phyloP scores from a whole-genome alignment of 2,797 vertebrate species.

The Sebastes wilsoni region DNA sequence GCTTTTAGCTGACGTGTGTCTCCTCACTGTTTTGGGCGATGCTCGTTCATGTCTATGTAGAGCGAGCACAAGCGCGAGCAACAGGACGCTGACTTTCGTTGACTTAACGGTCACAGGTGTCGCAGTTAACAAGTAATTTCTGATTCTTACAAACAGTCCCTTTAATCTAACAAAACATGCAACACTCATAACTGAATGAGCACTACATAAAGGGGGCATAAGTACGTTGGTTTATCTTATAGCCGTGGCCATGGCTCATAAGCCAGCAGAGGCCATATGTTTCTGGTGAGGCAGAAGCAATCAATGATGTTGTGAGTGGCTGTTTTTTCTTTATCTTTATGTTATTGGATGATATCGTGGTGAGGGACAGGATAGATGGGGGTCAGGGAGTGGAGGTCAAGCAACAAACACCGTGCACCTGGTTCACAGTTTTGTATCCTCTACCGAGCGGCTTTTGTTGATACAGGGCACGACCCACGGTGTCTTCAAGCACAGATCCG shows the following conservation, averaged over 20 bases:
- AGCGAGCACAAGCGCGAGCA: too few relatives aligned
- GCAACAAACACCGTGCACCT: constrained; percentile 18
- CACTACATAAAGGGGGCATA: neutral
- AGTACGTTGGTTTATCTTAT: neutral
- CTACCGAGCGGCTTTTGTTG: neutral
- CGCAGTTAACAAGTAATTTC: too few relatives aligned
- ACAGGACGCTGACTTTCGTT: too few relatives aligned
- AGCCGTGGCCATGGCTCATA: neutral
- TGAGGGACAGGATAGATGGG: constrained; percentile 28
- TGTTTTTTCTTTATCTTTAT: constrained; percentile 41
- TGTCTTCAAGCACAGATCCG: constrained; percentile 5
- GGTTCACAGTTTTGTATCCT: neutral
- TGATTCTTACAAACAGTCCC: too few relatives aligned
- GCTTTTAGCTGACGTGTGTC: too few relatives aligned
- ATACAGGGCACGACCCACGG: neutral
- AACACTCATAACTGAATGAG: neutral
- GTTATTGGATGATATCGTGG: constrained; percentile 40
- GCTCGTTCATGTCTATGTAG: too few relatives aligned
- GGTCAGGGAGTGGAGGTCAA: constrained; percentile 49
- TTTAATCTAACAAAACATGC: too few relatives aligned
- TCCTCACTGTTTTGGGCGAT: too few relatives aligned
- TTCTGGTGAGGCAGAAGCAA: constrained; percentile 27
- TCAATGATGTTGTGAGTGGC: constrained; percentile 25
- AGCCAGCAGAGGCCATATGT: neutral
- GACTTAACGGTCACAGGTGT: too few relatives aligned